These are phyloP conservation scores for Phorcus lineatus DNA, from an alignment of 2,888 invertebrate genomes.

Conservation along the genomic window DNA sequence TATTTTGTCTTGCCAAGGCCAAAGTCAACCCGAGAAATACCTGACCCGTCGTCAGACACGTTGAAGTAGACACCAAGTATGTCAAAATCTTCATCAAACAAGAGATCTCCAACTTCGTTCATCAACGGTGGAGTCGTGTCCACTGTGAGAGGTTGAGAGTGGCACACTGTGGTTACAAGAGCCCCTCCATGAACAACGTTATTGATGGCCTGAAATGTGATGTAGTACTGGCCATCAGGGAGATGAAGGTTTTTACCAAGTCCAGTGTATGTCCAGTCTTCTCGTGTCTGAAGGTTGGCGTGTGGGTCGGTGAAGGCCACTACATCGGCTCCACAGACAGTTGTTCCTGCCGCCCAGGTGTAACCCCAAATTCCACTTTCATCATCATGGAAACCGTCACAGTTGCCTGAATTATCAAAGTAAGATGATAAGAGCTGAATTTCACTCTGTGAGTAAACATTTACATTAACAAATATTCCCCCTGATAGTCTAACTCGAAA, in stretches of 20 bases:
- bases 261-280: slow-evolving; percentile 61
- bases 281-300: slow-evolving; percentile 45
- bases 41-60: slow-evolving; percentile 48
- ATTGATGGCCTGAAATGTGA: slow-evolving; percentile 58
- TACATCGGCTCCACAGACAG: slow-evolving; percentile 52
- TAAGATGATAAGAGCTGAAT: too few species aligned
- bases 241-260: slow-evolving; percentile 52
- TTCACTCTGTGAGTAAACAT: too few species aligned
- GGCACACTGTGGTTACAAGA: slow-evolving; percentile 60
- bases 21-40: slow-evolving; percentile 56
- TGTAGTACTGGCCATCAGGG: slow-evolving; percentile 57
- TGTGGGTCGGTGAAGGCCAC: slow-evolving; percentile 54
- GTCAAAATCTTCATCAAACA: slow-evolving; percentile 62
- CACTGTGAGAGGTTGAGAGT: slow-evolving; percentile 54
- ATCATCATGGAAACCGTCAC: slow-evolving; percentile 62
- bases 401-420: slow-evolving; percentile 49
- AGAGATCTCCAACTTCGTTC: slow-evolving; percentile 48
- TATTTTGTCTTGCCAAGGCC: slow-evolving; percentile 60
- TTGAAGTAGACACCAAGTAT: slow-evolving; percentile 56
- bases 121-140: slow-evolving; percentile 60
- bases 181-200: slow-evolving; percentile 56
- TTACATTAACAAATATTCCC: too few species aligned
- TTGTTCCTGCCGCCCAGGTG: slow-evolving; percentile 59
- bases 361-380: slow-evolving; percentile 61
- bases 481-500: too few species aligned